Evolutionary conservation across 2,888 invertebrate genomes (phyloP).

Genomic region (Plagodis pulveraria): DNA sequence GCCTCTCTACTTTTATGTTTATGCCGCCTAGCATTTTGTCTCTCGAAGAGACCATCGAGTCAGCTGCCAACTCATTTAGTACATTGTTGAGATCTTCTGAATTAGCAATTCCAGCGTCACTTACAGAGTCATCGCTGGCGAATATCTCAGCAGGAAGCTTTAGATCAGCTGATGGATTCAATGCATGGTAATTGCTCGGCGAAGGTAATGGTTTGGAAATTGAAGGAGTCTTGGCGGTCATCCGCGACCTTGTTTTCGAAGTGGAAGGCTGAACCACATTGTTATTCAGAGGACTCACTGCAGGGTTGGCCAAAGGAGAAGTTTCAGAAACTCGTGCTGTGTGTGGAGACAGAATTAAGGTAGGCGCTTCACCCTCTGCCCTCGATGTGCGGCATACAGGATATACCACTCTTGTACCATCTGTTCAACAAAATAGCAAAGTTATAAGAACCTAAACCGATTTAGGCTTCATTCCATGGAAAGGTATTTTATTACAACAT

Average conservation of each 20-base stretch:
- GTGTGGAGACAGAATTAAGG: slow-evolving; percentile 55
- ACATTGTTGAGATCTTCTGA: slow-evolving; percentile 62
- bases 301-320: slow-evolving; percentile 46
- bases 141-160: slow-evolving; percentile 80
- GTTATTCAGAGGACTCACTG: slow-evolving; percentile 47
- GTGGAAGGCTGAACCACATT: slow-evolving; percentile 52
- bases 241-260: slow-evolving; percentile 51
- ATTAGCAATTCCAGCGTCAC: slow-evolving; percentile 63
- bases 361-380: slow-evolving; percentile 49
- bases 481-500: too few species aligned
- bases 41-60: slow-evolving; percentile 52
- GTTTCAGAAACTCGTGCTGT: slow-evolving; percentile 50
- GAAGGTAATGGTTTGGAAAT: slow-evolving; percentile 52
- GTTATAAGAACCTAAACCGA: neutral
- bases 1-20: slow-evolving; percentile 71
- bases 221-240: slow-evolving; percentile 34
- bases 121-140: slow-evolving; percentile 78
- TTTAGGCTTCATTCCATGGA: too few species aligned
- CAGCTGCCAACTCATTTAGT: slow-evolving; percentile 54
- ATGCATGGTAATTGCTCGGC: slow-evolving; percentile 60
- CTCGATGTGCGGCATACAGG: slow-evolving; percentile 45
- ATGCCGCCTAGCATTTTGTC: slow-evolving; percentile 78
- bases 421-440: slow-evolving; percentile 40
- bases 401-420: slow-evolving; percentile 53
- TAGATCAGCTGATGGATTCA: slow-evolving; percentile 72